phyloP scores from a whole-genome alignment of 1,140 invertebrate species.

The Ceratosolen fusciceps region DNA sequence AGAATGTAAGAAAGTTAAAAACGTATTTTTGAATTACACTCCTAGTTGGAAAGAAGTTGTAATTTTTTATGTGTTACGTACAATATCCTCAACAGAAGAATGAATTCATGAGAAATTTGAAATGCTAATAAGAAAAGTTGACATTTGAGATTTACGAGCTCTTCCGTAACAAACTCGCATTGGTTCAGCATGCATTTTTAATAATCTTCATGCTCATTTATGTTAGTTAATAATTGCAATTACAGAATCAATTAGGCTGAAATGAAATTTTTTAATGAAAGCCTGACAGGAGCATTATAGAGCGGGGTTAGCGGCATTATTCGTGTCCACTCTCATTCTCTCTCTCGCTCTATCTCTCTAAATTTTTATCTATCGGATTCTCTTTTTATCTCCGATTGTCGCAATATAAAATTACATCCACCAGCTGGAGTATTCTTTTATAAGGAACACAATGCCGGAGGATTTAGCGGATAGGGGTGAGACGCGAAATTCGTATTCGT shows the following conservation, averaged over 20 bases:
- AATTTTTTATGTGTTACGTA: not conserved
- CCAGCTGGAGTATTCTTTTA: not conserved
- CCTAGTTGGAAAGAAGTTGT: too few species aligned
- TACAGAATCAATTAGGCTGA: not conserved
- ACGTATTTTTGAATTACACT: too few species aligned
- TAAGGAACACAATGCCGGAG: not conserved
- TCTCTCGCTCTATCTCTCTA: not conserved
- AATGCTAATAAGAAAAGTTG: not conserved
- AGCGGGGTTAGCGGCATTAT: not conserved
- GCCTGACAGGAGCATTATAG: slow-evolving; percentile 5
- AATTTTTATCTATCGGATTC: too few species aligned
- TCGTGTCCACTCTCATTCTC: not conserved
- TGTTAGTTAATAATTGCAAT: not conserved
- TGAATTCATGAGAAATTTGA: not conserved
- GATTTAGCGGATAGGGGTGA: not conserved
- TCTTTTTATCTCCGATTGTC: not conserved
- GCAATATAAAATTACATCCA: not conserved
- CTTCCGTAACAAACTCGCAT: not conserved
- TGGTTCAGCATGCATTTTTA: not conserved
- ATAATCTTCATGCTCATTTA: slow-evolving; percentile 4
- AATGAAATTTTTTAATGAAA: too few species aligned
- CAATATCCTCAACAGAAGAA: not conserved
- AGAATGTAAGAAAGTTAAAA: too few species aligned
- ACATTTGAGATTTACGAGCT: slow-evolving; percentile 1
- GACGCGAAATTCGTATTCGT: not conserved